Percentiles rank a stretch among this genome's conserved stretches.
These are phyloP conservation scores for Eupithecia vulgata DNA, from an alignment of 2,888 invertebrate species.

Conservation along the genomic window DNA sequence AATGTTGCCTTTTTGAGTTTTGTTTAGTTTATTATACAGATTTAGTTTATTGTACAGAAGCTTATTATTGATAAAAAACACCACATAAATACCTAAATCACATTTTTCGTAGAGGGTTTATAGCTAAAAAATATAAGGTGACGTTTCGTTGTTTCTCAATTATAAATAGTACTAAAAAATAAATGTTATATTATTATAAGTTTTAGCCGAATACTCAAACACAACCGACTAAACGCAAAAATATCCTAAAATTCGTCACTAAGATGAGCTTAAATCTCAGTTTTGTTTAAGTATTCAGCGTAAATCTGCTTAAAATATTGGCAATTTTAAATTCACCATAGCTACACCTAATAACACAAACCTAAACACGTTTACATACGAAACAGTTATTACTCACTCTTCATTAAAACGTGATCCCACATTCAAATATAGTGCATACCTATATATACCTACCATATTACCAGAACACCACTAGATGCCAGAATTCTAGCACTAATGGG, in stretches of 20 bases:
- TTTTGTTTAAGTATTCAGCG: not conserved
- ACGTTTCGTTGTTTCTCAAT: too few relatives aligned
- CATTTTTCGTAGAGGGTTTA: too few relatives aligned
- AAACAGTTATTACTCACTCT: not conserved
- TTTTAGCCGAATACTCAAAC: too few relatives aligned
- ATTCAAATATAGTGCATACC: not conserved
- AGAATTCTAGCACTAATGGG: constrained; percentile 26
- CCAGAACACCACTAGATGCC: constrained; percentile 20
- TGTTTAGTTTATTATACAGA: not conserved
- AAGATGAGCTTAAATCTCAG: not conserved
- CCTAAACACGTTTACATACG: not conserved
- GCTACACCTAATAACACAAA: not conserved
- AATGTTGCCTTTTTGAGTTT: not conserved
- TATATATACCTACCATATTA: not conserved
- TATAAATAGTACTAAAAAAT: too few relatives aligned
- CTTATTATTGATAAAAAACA: not conserved
- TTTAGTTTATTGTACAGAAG: not conserved
- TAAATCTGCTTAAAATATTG: too few relatives aligned
- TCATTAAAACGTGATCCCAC: not conserved
- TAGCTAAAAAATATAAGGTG: too few relatives aligned
- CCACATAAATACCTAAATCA: too few relatives aligned
- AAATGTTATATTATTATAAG: too few relatives aligned
- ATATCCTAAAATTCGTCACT: not conserved
- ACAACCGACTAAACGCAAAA: too few relatives aligned
- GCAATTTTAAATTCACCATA: not conserved